Percentiles rank a stretch among this genome's conserved stretches.
Evolutionary conservation across 2,888 invertebrate genomes (phyloP).

Genomic region (Clunio marinus): DNA sequence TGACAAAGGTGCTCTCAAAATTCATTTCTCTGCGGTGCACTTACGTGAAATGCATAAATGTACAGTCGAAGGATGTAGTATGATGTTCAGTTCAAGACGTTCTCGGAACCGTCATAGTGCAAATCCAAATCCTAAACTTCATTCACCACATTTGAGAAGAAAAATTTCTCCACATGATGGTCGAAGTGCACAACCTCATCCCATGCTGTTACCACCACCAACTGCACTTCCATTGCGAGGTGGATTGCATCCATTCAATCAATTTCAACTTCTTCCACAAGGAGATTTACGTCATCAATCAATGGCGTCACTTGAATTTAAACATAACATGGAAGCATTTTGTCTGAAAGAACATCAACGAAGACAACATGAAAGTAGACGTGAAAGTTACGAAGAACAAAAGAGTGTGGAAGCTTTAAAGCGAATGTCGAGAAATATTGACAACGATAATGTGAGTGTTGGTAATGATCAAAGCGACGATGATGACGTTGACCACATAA

Average conservation of each 20-base stretch:
- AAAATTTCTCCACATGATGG: slow-evolving; percentile 95
- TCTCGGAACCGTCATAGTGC: slow-evolving; percentile 96
- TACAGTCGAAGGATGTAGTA: slow-evolving; percentile 96
- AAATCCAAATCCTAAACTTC: slow-evolving; percentile 96
- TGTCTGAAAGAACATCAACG: slow-evolving; percentile 47
- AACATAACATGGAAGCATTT: slow-evolving; percentile 54
- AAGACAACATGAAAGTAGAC: slow-evolving; percentile 31
- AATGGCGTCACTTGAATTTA: slow-evolving; percentile 56
- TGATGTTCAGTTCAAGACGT: slow-evolving; percentile 97
- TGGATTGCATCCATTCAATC: slow-evolving; percentile 69
- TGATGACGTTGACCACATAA: slow-evolving; percentile 47
- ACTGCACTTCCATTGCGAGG: slow-evolving; percentile 53
- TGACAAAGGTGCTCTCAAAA: slow-evolving; percentile 98
- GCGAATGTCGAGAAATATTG: slow-evolving; percentile 11
- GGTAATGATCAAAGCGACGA: slow-evolving; percentile 40
- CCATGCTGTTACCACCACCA: slow-evolving; percentile 69
- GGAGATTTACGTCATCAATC: slow-evolving; percentile 60
- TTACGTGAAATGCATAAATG: slow-evolving; percentile 99
- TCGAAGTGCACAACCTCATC: slow-evolving; percentile 80
- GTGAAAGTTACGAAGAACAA: slow-evolving; percentile 23
- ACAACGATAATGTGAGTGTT: slow-evolving; percentile 38
- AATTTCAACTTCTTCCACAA: slow-evolving; percentile 74
- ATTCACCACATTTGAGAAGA: slow-evolving; percentile 87
- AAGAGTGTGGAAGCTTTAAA: slow-evolving; percentile 27
- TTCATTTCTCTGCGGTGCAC: slow-evolving; percentile 98